Evolutionary conservation across 2,113 vertebrate genomes (phyloP).

Genomic region (Gadus chalcogrammus): DNA sequence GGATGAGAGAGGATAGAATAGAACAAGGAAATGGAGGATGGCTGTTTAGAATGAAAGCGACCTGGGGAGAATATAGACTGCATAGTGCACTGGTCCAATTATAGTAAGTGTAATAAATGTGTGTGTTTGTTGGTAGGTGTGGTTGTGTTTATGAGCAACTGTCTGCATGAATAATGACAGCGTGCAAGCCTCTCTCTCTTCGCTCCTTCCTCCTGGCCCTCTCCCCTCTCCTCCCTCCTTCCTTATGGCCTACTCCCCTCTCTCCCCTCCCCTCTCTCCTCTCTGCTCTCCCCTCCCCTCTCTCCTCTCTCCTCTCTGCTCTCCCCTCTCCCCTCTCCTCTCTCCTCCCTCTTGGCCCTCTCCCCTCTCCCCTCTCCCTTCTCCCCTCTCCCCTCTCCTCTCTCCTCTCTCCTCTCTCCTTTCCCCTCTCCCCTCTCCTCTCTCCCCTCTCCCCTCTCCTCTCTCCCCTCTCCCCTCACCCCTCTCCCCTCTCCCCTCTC

Average conservation of each 20-base stretch:
- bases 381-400: too few species aligned
- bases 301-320: too few species aligned
- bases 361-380: too few species aligned
- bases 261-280: neutral
- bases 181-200: neutral
- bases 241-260: too few species aligned
- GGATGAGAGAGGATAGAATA: neutral
- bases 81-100: neutral
- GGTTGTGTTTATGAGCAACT: neutral
- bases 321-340: too few species aligned
- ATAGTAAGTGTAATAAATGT: constrained; percentile 19
- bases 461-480: too few species aligned
- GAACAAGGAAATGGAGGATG: constrained; percentile 42
- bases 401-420: too few species aligned
- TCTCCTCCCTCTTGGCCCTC: too few species aligned
- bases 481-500: too few species aligned
- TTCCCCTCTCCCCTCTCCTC: too few species aligned
- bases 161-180: constrained; percentile 6
- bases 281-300: neutral
- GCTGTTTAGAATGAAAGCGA: constrained; percentile 53
- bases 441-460: too few species aligned
- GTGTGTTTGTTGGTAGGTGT: neutral
- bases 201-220: constrained; percentile 9
- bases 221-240: too few species aligned
- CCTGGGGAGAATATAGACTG: constrained; percentile 34